phyloP scores from a whole-genome alignment of 2,797 vertebrate genomes.

The Thamnophis elegans region DNA sequence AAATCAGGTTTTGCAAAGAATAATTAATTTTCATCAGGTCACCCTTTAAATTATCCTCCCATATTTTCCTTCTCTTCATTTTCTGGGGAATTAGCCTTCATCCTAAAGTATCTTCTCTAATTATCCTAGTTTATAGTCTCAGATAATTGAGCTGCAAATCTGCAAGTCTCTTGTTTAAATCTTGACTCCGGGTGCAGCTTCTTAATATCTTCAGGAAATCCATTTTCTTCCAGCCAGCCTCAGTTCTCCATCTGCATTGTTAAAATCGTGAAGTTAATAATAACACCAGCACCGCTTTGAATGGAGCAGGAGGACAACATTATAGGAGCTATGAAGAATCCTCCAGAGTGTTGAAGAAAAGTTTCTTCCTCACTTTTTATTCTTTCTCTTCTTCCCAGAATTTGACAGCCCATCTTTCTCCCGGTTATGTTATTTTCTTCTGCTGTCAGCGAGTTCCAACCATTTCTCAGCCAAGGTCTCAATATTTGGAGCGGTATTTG shows the following conservation, averaged over 20 bases:
- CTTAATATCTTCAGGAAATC: neutral
- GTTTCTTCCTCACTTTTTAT: neutral
- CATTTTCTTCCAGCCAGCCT: neutral
- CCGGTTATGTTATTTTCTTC: neutral
- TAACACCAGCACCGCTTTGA: neutral
- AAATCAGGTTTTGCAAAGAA: neutral
- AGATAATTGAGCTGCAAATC: neutral
- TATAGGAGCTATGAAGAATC: neutral
- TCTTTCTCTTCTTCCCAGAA: neutral
- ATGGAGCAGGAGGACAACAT: neutral
- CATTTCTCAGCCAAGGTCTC: neutral
- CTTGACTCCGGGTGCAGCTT: neutral
- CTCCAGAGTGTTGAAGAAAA: neutral
- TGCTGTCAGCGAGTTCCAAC: neutral
- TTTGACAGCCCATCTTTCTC: neutral
- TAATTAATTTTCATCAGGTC: neutral
- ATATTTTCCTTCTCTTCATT: neutral
- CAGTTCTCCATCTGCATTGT: neutral
- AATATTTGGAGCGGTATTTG: neutral
- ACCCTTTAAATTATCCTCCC: neutral
- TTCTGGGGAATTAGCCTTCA: neutral
- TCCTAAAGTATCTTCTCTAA: neutral
- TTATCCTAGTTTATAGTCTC: neutral
- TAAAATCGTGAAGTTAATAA: neutral
- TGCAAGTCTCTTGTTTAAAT: neutral